Base-by-base conservation (phyloP, 1,140 invertebrate genomes). In the Dysdera silvatica region DNA sequence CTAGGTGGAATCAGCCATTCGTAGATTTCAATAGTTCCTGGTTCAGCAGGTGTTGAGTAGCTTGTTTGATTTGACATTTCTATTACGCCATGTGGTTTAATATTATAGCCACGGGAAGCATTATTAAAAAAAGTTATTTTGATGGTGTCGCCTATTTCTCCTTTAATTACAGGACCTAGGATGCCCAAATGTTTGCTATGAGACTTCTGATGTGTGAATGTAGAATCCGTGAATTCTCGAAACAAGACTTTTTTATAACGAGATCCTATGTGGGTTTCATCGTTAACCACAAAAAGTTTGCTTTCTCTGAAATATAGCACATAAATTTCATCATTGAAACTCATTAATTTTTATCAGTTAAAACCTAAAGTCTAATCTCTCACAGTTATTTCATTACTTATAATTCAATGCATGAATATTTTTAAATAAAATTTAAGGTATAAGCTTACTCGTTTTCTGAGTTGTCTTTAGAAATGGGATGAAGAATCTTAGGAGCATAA, bases 161-260 rank as follows among this genome's bases (percentile, higher is more conserved):
- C 74, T 20, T 68, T 68, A 41, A 75, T 70, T n/a, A 71, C 68
- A 10, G 74, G 74, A 26, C 74, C 74, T 14, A 73, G 61, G 33
- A 74, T 52, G 4, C 66, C 70, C n/a, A 74, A 51, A 51, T 74
- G 71, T 4, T 31, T 56, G 1, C 47, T 58, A 12, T 70, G 47
- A 4, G 58, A 56, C 62, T 70, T 73, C 32, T 65, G 52, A 6
- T 49, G 48, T 12, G 54, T 68, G 51, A 74, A 75, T 8, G 65
- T 70, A n/a, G 41, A 49, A 60, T 75, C 73, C 10, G 72, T 73
- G 62, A 70, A 75, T 62, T 74, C 71, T 18, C 70, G n/a, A 58
- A 68, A 75, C 16, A 74, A 57, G 10, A 70, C 73, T 61, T 75
- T 75, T 45, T 70, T 73, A 68, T 74, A 73, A 4, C 52, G 65